A percentile compares a stretch with the other conserved stretches of the same genome.
phyloP scores from a whole-genome alignment of 2,113 vertebrate species.

The Microcebus tavaratra region DNA sequence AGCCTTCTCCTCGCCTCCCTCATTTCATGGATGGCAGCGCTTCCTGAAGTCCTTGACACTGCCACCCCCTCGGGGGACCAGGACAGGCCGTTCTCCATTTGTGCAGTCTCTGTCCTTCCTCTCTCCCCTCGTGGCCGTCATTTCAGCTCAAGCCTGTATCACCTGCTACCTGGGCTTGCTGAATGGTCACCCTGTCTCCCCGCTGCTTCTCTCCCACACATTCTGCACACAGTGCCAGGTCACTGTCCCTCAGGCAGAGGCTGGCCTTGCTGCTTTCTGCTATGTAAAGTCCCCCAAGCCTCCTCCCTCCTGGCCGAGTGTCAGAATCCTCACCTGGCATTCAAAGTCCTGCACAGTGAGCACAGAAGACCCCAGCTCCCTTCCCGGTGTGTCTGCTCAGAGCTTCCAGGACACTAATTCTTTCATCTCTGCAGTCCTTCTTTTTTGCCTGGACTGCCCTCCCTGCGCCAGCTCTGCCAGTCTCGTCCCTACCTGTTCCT shows the following conservation, averaged over 20 bases:
- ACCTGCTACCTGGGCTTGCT: background rate
- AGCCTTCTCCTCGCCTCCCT: background rate
- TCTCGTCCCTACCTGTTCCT: background rate
- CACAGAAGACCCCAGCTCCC: accelerated
- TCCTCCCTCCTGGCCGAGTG: background rate
- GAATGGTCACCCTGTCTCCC: background rate
- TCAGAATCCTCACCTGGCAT: background rate
- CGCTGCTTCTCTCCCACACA: background rate
- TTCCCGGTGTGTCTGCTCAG: no score
- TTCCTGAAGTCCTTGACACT: background rate
- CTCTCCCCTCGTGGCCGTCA: background rate
- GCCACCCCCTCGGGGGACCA: accelerated
- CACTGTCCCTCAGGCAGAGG: background rate
- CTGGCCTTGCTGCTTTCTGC: accelerated
- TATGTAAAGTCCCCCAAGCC: accelerated
- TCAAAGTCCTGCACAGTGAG: background rate
- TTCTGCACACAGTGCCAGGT: background rate
- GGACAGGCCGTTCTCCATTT: background rate
- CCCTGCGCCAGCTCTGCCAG: background rate
- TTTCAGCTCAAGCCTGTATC: accelerated
- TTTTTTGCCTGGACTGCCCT: background rate
- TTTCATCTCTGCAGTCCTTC: background rate
- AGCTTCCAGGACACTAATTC: background rate
- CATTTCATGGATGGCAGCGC: accelerated
- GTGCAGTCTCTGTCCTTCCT: background rate